These are phyloP conservation scores for Callopanchax toddi DNA, from an alignment of 2,113 vertebrate species.

Conservation along the genomic window DNA sequence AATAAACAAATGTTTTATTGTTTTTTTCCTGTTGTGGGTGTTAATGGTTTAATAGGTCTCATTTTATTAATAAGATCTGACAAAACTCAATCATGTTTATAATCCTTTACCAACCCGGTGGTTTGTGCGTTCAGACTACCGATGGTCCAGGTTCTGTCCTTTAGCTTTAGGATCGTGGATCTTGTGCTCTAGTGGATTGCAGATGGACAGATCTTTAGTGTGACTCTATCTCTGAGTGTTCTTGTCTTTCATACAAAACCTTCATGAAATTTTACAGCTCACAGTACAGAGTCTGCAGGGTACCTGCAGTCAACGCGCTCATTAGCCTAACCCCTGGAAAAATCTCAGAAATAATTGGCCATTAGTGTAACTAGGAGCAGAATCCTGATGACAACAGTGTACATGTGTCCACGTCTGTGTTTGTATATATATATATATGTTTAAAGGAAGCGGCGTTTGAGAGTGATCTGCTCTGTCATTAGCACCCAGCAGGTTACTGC, in stretches of 20 bases:
- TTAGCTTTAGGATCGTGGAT: background rate
- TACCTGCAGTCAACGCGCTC: constrained; percentile 9
- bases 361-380: constrained; percentile 53
- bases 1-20: too few relatives aligned
- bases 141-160: background rate
- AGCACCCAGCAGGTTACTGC: constrained; percentile 64
- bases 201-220: background rate
- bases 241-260: background rate
- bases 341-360: constrained; percentile 66
- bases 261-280: constrained; percentile 19
- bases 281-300: constrained; percentile 28
- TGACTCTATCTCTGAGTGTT: background rate
- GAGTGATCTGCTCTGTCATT: constrained; percentile 56
- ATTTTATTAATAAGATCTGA: too few relatives aligned
- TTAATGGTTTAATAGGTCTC: too few relatives aligned
- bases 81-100: too few relatives aligned
- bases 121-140: too few relatives aligned
- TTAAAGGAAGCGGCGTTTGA: constrained; percentile 32
- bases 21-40: too few relatives aligned
- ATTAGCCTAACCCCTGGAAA: background rate
- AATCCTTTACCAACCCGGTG: too few relatives aligned
- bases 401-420: constrained; percentile 25
- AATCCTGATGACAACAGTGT: constrained; percentile 32
- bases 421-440: constrained; percentile 21
- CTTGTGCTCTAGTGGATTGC: background rate